These are phyloP conservation scores for Petromus typicus DNA, from an alignment of 2,113 vertebrate genomes.

Conservation along the genomic window DNA sequence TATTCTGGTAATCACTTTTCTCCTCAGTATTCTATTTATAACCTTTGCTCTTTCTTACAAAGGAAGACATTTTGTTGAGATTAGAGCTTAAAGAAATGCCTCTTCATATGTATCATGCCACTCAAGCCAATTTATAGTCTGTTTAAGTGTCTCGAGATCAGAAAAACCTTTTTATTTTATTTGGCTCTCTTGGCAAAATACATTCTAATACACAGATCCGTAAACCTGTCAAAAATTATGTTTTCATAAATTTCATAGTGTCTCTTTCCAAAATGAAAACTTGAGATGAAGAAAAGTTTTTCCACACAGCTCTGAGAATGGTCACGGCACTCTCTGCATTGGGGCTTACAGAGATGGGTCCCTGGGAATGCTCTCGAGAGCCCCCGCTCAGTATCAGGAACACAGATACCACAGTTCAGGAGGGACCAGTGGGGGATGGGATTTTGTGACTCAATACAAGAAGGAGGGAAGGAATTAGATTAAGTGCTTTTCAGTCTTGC, in stretches of 20 bases:
- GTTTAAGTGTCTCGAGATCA: background rate
- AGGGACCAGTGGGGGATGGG: no score
- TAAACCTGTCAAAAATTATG: constrained; percentile 21
- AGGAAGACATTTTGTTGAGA: constrained; percentile 42
- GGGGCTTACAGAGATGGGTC: background rate
- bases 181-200: background rate
- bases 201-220: background rate
- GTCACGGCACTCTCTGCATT: background rate
- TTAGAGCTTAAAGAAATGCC: constrained; percentile 23
- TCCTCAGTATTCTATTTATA: constrained; percentile 26
- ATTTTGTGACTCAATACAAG: background rate
- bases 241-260: background rate
- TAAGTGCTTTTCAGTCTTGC: background rate
- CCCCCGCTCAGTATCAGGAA: background rate
- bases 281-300: background rate
- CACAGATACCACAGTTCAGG: background rate
- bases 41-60: constrained; percentile 9
- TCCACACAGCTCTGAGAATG: background rate
- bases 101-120: background rate
- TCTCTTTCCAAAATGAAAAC: constrained; percentile 25
- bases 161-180: background rate
- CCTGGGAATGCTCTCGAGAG: background rate
- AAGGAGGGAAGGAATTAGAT: background rate
- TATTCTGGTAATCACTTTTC: constrained; percentile 46
- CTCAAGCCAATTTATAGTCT: background rate